Base-by-base conservation (phyloP, 2,797 vertebrate species). In the Takifugu ocellatus region DNA sequence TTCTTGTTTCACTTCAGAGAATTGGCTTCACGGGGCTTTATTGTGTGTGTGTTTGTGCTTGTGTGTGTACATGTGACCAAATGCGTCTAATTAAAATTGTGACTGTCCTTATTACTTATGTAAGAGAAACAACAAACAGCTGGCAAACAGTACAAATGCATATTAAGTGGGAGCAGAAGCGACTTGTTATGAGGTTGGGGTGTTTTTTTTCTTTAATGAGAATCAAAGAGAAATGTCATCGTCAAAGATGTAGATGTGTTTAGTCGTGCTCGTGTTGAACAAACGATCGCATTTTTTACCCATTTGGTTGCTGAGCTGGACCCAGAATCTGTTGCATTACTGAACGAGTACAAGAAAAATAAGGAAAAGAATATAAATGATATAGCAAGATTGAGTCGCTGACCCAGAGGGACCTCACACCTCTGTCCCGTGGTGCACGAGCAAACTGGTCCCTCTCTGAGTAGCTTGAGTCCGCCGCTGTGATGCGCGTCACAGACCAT, bases 121-220 rank as follows among this genome's bases (percentile, higher is more conserved):
- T 57, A 66, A 70, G 68, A 68, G 53, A 75, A 77, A 75, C 61
- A 75, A 61, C 59, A 56, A 52, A 65, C 68, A 63, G 66, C 63
- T 74, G 63, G 58, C 56, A 55, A 48, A 72, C 70, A 63, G 68
- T 57, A 42, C 53, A 66, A 66, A 63, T 51, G 51, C 46, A 64
- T 68, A 56, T 66, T 10, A 62, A 25, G 49, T 57, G 55, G 65
- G 44, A 60, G n/a, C 47, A 49, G 16, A 64, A 14, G 14, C 42
- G 46, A 43, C 36, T 52, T 42, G 70, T 59, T 62, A 50, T 54
- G 33, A 44, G 59, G 57, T 48, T 45, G 59, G 59, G 57, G 45
- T 45, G 59, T 62, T 69, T 50, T 44, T 6, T 2, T 49, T 63
- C 8, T 52, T 42, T 25, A 46, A 43, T 31, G 10, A 6, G 2